Conservation (phyloP, 1,140 invertebrate species). For the Zelostemma sp. region DNA sequence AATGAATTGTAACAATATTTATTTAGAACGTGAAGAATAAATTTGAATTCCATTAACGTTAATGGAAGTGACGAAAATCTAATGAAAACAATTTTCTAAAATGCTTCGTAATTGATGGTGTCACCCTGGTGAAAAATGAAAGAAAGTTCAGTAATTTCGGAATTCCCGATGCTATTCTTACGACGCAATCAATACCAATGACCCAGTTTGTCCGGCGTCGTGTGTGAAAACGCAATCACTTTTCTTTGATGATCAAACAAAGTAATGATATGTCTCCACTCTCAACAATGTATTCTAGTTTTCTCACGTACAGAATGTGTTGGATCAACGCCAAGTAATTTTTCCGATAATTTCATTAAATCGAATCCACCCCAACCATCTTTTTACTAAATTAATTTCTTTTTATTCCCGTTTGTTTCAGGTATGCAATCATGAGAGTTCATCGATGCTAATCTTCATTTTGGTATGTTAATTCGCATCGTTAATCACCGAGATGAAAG, state of each 20-base stretch:
- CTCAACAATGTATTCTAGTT: constrained; percentile 37
- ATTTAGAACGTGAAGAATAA: too few relatives aligned
- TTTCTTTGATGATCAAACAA: constrained; percentile 42
- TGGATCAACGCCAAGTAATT: constrained; percentile 34
- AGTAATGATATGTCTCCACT: constrained; percentile 41
- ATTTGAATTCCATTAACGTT: too few relatives aligned
- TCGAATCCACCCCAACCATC: constrained; percentile 26
- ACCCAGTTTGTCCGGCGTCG: too few relatives aligned
- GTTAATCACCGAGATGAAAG: neutral
- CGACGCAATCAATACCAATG: too few relatives aligned
- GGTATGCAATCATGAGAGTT: constrained; percentile 40
- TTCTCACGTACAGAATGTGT: constrained; percentile 41
- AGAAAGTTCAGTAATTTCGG: too few relatives aligned
- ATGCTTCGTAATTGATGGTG: too few relatives aligned
- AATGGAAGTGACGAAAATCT: too few relatives aligned
- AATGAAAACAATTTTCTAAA: too few relatives aligned
- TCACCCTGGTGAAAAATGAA: too few relatives aligned
- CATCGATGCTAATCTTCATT: constrained; percentile 27
- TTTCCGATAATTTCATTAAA: constrained; percentile 29
- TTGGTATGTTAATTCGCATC: constrained; percentile 24
- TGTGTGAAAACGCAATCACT: constrained; percentile 38
- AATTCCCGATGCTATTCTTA: too few relatives aligned
- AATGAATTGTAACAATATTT: too few relatives aligned
- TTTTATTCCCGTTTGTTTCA: constrained; percentile 30
- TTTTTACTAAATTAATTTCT: constrained; percentile 19